A percentile compares a stretch with the other conserved stretches of the same genome.
phyloP scores from a whole-genome alignment of 1,140 invertebrate species.

The Drosophila kikkawai region DNA sequence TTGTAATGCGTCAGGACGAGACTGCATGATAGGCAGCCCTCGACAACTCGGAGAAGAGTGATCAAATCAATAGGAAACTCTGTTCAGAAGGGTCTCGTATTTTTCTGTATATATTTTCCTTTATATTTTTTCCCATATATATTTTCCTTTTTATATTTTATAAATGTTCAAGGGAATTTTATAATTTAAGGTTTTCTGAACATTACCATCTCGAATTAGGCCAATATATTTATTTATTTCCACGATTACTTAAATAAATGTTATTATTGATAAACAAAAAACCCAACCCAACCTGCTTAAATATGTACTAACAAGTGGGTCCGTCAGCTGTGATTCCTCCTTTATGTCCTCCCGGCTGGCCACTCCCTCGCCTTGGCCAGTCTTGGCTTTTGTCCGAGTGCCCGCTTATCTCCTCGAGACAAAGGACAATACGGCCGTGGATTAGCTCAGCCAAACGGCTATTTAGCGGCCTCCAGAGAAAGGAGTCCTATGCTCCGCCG shows the following conservation, averaged over 20 bases:
- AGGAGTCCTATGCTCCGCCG: slow-evolving; percentile 19
- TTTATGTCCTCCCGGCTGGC: slow-evolving; percentile 3
- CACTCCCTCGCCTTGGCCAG: not conserved
- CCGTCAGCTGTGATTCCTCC: slow-evolving; percentile 1
- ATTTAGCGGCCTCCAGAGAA: slow-evolving; percentile 44
- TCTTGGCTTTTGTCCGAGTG: slow-evolving; percentile 16
- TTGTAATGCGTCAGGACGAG: slow-evolving; percentile 4
- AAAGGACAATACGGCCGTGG: slow-evolving; percentile 30
- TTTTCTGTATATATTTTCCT: too few species aligned
- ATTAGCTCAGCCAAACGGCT: slow-evolving; percentile 67
- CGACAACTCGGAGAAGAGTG: not conserved
- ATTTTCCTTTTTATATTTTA: too few species aligned
- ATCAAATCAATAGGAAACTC: not conserved
- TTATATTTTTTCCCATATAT: too few species aligned
- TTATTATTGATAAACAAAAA: not conserved
- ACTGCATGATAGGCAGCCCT: not conserved
- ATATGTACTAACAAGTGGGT: not conserved
- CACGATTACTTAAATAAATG: too few species aligned
- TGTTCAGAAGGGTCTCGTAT: not conserved
- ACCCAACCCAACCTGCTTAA: not conserved
- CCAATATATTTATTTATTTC: not conserved
- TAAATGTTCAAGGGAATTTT: not conserved
- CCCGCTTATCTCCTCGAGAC: slow-evolving; percentile 24
- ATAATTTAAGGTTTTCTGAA: not conserved
- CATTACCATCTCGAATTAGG: not conserved